Evolutionary conservation across 1,140 invertebrate genomes (phyloP).

Genomic region (Archegozetes longisetosus): DNA sequence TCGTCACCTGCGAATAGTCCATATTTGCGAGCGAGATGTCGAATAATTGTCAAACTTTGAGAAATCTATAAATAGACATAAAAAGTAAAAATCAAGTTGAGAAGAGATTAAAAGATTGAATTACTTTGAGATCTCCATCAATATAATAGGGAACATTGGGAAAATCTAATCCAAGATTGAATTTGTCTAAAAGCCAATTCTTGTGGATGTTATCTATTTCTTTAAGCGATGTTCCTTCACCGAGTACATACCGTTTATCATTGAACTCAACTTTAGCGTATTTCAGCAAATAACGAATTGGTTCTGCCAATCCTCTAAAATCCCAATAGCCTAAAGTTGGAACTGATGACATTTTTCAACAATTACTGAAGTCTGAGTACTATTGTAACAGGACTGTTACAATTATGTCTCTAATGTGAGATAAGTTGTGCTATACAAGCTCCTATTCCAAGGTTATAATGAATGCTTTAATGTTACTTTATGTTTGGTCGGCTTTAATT

Average conservation of each 20-base stretch:
- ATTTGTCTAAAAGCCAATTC: slow-evolving; percentile 26
- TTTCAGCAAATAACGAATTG: slow-evolving; percentile 49
- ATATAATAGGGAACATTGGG: slow-evolving; percentile 26
- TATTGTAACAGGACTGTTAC: too few relatives aligned
- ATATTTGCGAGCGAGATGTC: slow-evolving; percentile 31
- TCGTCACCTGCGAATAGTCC: slow-evolving; percentile 27
- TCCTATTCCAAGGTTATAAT: too few relatives aligned
- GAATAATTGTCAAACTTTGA: slow-evolving; percentile 35
- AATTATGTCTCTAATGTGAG: too few relatives aligned
- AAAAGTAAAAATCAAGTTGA: too few relatives aligned
- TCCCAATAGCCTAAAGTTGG: slow-evolving; percentile 55
- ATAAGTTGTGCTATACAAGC: too few relatives aligned
- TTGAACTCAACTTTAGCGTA: slow-evolving; percentile 51
- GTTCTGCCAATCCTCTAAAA: slow-evolving; percentile 47
- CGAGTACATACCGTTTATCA: slow-evolving; percentile 38
- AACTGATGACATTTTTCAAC: too few relatives aligned
- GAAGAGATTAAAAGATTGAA: too few relatives aligned
- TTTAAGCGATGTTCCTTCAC: too few relatives aligned
- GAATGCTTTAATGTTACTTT: too few relatives aligned
- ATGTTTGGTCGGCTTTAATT: too few relatives aligned
- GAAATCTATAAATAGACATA: too few relatives aligned
- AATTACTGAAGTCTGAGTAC: too few relatives aligned
- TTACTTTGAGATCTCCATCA: slow-evolving; percentile 21
- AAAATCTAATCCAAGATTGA: slow-evolving; percentile 25
- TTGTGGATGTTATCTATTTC: slow-evolving; percentile 15